Evolutionary conservation across 2,797 vertebrate genomes (phyloP).

Genomic region (Leucoraja ocellata): DNA sequence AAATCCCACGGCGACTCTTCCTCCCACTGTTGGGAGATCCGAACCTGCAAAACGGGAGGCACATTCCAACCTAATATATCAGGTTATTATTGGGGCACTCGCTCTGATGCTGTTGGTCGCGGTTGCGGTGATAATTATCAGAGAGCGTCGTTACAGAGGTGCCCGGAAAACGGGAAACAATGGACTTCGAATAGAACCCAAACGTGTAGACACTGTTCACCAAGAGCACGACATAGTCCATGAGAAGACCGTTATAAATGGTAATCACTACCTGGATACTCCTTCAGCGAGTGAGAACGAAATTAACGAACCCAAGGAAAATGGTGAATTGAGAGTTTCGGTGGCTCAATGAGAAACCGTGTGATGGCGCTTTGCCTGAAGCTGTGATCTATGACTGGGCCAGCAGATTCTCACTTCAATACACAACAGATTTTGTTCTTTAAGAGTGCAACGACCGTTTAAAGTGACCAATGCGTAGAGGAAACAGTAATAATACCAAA

Average conservation of each 20-base stretch:
- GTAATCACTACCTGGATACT: background rate
- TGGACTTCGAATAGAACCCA: slow-evolving; percentile 39
- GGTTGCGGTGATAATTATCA: slow-evolving; percentile 57
- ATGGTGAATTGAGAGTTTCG: background rate
- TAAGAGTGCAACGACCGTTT: no score
- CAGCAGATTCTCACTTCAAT: background rate
- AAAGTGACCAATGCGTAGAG: background rate
- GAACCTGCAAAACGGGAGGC: background rate
- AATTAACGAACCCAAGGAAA: background rate
- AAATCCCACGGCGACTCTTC: background rate
- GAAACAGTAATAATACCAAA: background rate
- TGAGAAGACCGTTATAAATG: background rate
- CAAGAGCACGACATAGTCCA: slow-evolving; percentile 47
- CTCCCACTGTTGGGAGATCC: no score
- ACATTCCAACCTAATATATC: slow-evolving; percentile 46
- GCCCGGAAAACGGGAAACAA: slow-evolving; percentile 37
- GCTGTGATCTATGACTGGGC: background rate
- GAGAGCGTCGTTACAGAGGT: slow-evolving; percentile 42
- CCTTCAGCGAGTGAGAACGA: background rate
- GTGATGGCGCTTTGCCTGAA: background rate
- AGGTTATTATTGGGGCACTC: slow-evolving; percentile 59
- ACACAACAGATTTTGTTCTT: background rate
- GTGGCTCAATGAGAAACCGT: background rate
- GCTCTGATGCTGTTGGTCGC: slow-evolving; percentile 63
- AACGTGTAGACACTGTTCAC: slow-evolving; percentile 45